These are phyloP conservation scores for Nemoura dubitans DNA, from an alignment of 2,888 invertebrate species.

Conservation along the genomic window DNA sequence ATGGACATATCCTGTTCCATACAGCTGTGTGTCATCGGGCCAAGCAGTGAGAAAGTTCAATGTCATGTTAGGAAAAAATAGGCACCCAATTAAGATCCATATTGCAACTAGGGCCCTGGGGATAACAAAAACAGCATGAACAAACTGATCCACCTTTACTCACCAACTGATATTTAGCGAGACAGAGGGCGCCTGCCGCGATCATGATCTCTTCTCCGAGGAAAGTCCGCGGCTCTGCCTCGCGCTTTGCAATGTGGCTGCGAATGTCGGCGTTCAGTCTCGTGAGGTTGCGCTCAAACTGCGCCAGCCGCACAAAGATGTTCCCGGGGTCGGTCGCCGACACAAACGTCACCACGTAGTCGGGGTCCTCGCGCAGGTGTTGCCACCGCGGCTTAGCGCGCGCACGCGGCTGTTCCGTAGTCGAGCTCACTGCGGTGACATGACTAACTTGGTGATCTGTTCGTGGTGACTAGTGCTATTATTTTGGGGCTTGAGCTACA, in stretches of 20 bases:
- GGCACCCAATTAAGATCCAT: too few species aligned
- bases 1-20: neutral
- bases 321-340: constrained; percentile 61
- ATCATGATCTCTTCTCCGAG: constrained; percentile 55
- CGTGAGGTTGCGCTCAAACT: constrained; percentile 61
- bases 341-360: constrained; percentile 61
- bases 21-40: too few species aligned
- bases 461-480: too few species aligned
- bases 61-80: too few species aligned
- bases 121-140: too few species aligned
- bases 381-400: constrained; percentile 62
- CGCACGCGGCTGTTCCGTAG: neutral
- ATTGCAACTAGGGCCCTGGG: too few species aligned
- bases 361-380: constrained; percentile 60
- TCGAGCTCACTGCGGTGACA: neutral
- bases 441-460: too few species aligned
- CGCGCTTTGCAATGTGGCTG: constrained; percentile 54
- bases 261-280: constrained; percentile 61
- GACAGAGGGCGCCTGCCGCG: constrained; percentile 61
- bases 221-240: neutral
- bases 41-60: too few species aligned
- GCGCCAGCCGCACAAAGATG: constrained; percentile 64
- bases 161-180: constrained; percentile 58
- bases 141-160: neutral
- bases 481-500: too few species aligned